Conservation (phyloP, 2,888 invertebrate species). For the Galeruca laticollis region DNA sequence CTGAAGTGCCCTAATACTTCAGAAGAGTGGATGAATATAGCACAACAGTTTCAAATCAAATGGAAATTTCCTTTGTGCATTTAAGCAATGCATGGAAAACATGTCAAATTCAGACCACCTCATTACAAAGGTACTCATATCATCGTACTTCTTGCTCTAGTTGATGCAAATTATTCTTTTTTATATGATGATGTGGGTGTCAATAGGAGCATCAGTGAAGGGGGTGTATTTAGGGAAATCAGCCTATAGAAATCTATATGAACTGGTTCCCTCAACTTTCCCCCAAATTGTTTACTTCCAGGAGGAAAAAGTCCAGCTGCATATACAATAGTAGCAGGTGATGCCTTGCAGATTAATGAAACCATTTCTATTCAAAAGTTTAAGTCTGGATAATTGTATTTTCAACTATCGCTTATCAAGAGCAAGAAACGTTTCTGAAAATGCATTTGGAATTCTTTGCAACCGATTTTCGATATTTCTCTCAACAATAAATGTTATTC, state of each 20-base stretch:
- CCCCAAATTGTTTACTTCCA: constrained; percentile 3
- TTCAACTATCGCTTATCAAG: background rate
- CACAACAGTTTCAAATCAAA: constrained; percentile 1
- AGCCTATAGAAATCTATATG: too few species aligned
- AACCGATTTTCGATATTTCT: background rate
- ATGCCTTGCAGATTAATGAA: background rate
- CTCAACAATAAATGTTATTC: too few species aligned
- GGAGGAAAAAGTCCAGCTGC: background rate
- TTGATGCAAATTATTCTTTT: constrained; percentile 22
- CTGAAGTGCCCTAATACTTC: too few species aligned
- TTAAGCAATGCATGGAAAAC: constrained; percentile 21
- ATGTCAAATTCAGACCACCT: constrained; percentile 16
- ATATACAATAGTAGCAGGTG: background rate
- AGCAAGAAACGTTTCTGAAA: background rate
- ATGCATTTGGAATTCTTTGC: constrained; percentile 7
- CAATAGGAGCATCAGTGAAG: constrained; percentile 21
- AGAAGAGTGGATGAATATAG: constrained; percentile 8
- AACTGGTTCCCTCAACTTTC: background rate
- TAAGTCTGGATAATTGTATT: background rate
- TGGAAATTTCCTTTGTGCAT: constrained; percentile 22
- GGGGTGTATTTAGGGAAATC: constrained; percentile 19
- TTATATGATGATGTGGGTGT: constrained; percentile 20
- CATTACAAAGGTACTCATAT: constrained; percentile 22
- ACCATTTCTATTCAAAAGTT: background rate
- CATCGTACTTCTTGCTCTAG: constrained; percentile 17